These are phyloP conservation scores for Apodemus speciosus DNA, from an alignment of 2,113 vertebrate species.

Conservation along the genomic window DNA sequence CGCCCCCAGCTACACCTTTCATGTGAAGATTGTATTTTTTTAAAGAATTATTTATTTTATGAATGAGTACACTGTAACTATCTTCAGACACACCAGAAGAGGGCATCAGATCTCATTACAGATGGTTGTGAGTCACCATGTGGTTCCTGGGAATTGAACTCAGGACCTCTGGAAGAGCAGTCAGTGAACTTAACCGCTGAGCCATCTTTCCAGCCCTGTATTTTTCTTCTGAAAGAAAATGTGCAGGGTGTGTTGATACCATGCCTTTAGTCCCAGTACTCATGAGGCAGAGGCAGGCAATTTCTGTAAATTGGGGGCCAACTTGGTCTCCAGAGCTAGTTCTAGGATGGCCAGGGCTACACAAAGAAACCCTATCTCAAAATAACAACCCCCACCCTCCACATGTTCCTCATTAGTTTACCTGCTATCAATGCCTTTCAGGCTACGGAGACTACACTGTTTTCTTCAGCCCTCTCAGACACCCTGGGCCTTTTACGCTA, in stretches of 20 bases:
- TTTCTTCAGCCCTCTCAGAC: not conserved
- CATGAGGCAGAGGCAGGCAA: not conserved
- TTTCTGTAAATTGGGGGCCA: not conserved
- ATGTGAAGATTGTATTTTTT: not conserved
- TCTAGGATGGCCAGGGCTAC: not conserved
- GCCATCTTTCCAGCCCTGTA: not conserved
- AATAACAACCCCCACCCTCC: not conserved
- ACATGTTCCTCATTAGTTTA: not conserved
- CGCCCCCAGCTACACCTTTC: not conserved
- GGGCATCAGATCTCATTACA: too few relatives aligned
- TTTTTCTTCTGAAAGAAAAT: constrained; percentile 29
- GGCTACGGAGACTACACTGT: not conserved
- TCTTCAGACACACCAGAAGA: too few relatives aligned
- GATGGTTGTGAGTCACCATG: too few relatives aligned
- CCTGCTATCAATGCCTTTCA: not conserved
- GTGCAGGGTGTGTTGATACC: not conserved
- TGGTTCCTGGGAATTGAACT: too few relatives aligned
- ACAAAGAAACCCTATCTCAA: not conserved
- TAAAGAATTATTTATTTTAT: too few relatives aligned
- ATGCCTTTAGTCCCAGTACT: not conserved
- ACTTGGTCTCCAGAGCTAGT: not conserved
- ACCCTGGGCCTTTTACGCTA: not conserved
- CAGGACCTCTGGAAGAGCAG: too few relatives aligned
- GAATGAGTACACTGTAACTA: too few relatives aligned
- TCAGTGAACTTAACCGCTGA: too few relatives aligned